Conservation (phyloP, 2,888 invertebrate species). For the Sericinus montela region DNA sequence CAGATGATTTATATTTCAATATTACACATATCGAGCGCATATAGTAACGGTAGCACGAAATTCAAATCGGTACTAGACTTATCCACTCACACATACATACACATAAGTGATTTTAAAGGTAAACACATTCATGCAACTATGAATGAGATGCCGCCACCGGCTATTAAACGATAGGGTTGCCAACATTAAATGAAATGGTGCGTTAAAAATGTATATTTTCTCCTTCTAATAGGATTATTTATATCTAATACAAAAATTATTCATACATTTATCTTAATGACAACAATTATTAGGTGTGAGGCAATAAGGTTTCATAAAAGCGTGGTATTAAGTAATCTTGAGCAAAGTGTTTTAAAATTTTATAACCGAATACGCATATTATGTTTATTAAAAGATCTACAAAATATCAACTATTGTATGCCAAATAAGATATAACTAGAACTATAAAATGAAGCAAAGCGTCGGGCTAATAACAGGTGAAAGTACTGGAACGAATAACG, state of each 20-base stretch:
- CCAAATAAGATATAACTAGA: slow-evolving; percentile 4
- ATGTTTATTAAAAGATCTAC: too few species aligned
- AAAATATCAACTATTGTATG: not conserved
- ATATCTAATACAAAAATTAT: too few species aligned
- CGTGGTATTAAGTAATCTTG: too few species aligned
- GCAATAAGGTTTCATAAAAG: too few species aligned
- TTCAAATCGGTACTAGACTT: slow-evolving; percentile 25
- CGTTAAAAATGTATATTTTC: too few species aligned
- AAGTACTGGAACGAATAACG: slow-evolving; percentile 28
- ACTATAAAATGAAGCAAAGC: slow-evolving; percentile 3
- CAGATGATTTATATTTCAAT: slow-evolving; percentile 40
- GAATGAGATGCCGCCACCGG: slow-evolving; percentile 65
- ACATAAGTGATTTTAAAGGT: slow-evolving; percentile 16
- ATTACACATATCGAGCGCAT: slow-evolving; percentile 27
- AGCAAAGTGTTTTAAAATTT: too few species aligned
- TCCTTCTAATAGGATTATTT: too few species aligned
- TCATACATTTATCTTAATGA: too few species aligned
- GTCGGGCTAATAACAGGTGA: slow-evolving; percentile 23
- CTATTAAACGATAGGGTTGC: slow-evolving; percentile 51
- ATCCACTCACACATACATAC: slow-evolving; percentile 36
- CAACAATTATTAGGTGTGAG: too few species aligned
- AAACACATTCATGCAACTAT: slow-evolving; percentile 33
- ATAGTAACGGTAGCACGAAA: slow-evolving; percentile 53
- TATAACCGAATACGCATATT: too few species aligned
- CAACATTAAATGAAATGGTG: slow-evolving; percentile 21